Conservation (phyloP, 2,113 vertebrate genomes). For the Phaethon lepturus region DNA sequence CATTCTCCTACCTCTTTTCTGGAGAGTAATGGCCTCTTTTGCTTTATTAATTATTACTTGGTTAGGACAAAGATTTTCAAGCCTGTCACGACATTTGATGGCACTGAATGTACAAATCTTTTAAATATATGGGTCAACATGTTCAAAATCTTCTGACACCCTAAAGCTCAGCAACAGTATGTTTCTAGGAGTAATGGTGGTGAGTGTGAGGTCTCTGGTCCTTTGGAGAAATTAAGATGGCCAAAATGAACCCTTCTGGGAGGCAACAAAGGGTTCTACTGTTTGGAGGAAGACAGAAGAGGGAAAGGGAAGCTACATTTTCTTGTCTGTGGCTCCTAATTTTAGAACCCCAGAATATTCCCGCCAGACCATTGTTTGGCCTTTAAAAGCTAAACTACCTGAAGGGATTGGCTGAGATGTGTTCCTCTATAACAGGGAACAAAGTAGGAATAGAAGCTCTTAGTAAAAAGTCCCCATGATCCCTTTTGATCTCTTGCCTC, state of each 20-base stretch:
- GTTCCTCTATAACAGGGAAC: neutral
- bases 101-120: neutral
- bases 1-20: neutral
- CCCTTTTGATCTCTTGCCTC: neutral
- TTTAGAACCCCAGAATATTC: neutral
- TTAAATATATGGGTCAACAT: neutral
- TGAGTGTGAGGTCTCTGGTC: neutral
- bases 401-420: neutral
- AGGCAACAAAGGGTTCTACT: neutral
- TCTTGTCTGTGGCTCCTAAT: neutral
- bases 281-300: neutral
- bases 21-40: neutral
- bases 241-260: neutral
- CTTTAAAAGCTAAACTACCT: neutral
- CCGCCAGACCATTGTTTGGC: neutral
- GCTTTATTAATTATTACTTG: neutral
- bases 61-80: neutral
- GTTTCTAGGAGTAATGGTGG: neutral
- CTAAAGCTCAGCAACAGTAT: neutral
- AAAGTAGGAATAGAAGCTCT: neutral
- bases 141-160: neutral
- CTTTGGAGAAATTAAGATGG: neutral
- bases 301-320: neutral
- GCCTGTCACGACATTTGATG: neutral
- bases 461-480: neutral